Evolutionary conservation across 2,113 vertebrate genomes (phyloP), one percentile per base, ranked within the genome.

Genomic region (Carettochelys insculpta): DNA sequence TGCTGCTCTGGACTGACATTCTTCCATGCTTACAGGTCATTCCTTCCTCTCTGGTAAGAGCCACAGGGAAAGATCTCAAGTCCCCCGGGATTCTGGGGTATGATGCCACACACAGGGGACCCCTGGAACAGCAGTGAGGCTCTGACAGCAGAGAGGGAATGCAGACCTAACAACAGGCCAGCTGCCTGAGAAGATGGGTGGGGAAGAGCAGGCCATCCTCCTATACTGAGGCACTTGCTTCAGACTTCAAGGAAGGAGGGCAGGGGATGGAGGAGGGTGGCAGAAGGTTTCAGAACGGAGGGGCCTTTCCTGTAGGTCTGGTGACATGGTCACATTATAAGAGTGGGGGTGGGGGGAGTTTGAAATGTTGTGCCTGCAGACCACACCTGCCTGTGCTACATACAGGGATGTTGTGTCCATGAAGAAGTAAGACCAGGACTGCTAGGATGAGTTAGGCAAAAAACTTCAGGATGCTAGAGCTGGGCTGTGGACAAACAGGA

Each of bases 111-210:
- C 54, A 73, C 89, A 85, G n/a, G 71, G 77, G 54, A 91, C 86
- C 68, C 13, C 41, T 90, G 76, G 79, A 90, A 82, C 90, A 90
- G 77, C 20, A 50, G 77, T 91, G 19, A 89, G 22, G 65, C 6
- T 54, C 92, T 90, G 82, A 87, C 88, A 87, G 78, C 87, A 92
- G 92, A 3, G 58, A 50, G n/a, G 11, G 11, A 90, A n/a, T 20
- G 19, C 17, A 38, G 61, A 68, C 19, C 3, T n/a, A 91, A 31
- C 22, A 80, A 77, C n/a, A 94, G 19, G 78, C 34, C 80, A 8
- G 13, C 82, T 1, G 1, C 22, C 84, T 90, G 47, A 5, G 17
- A 52, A 43, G 77, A 78, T n/a, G 1, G 80, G 76, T 41, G 48
- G 17, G 38, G 19, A 53, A 58, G 54, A 47, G 89, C 76, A 58